A percentile compares a stretch with the other conserved stretches of the same genome.
phyloP scores from a whole-genome alignment of 64 coral and sea anemone genomes.

The Stichodactyla mertensii region DNA sequence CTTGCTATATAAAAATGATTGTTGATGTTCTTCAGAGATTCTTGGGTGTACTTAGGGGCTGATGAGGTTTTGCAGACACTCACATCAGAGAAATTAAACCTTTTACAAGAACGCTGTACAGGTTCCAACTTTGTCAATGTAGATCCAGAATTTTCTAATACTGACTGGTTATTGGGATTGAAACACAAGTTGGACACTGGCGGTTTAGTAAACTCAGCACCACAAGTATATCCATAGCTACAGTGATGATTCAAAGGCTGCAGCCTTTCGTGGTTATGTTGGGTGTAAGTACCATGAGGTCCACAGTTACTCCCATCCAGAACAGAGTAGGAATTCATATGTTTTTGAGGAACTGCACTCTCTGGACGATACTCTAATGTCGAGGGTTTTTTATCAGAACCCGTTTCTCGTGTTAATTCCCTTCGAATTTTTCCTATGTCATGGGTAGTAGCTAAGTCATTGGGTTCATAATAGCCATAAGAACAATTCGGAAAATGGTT shows the following conservation, averaged over 20 bases:
- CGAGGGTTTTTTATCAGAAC: neutral
- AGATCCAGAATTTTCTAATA: neutral
- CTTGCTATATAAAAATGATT: neutral
- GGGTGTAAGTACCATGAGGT: neutral
- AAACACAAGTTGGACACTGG: neutral
- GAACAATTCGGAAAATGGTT: neutral
- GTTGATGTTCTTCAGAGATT: neutral
- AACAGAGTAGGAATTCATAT: neutral
- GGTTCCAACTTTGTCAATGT: conserved; percentile 4
- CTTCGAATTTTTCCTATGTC: neutral
- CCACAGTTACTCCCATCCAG: neutral
- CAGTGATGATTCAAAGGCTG: neutral
- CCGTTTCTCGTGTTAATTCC: neutral
- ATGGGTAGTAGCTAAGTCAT: neutral
- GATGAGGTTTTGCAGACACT: neutral
- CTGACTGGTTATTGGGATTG: neutral
- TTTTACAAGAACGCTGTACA: neutral
- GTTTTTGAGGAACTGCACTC: neutral
- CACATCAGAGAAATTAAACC: neutral
- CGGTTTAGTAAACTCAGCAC: neutral
- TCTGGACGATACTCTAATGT: neutral
- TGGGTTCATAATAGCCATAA: neutral
- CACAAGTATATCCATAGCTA: neutral
- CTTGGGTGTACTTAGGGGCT: neutral
- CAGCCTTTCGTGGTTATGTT: neutral